Evolutionary conservation across 2,797 vertebrate species (phyloP).

Genomic region (Silurus lanzhouensis): DNA sequence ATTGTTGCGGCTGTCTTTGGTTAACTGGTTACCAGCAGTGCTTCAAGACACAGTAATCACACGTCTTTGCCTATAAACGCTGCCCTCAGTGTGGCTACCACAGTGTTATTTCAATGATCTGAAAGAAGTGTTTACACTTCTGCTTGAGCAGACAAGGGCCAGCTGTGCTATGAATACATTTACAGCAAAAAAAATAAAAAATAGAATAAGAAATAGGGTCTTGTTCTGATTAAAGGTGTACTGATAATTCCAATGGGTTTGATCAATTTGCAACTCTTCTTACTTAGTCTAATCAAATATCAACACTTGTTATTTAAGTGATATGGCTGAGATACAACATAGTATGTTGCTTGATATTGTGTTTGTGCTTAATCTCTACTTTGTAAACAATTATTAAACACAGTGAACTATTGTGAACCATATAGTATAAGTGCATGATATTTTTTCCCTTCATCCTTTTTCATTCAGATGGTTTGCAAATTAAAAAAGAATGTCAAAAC

Average conservation of each 20-base stretch:
- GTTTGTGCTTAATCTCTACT: background rate
- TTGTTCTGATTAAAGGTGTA: background rate
- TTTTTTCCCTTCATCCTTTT: background rate
- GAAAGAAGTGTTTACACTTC: background rate
- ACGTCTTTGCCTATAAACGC: background rate
- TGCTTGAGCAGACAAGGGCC: background rate
- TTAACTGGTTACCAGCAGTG: background rate
- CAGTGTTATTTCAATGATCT: background rate
- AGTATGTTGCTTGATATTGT: background rate
- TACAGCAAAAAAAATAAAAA: background rate
- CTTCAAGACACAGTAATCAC: background rate
- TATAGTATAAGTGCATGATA: background rate
- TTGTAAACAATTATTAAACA: background rate
- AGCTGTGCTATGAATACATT: conserved; percentile 7
- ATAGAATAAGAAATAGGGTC: background rate
- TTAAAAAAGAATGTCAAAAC: background rate
- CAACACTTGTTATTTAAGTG: too few species aligned
- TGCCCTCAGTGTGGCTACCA: background rate
- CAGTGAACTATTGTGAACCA: background rate
- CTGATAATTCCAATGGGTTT: background rate
- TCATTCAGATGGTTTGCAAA: background rate
- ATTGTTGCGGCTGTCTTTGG: background rate
- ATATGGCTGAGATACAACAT: background rate
- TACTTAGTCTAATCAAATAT: background rate
- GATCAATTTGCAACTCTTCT: background rate